Evolutionary conservation across 35 echinoderm and acorn worm species (phyloP), one percentile per base, ranked within the genome.

Genomic region (Ophioderma brevispina): DNA sequence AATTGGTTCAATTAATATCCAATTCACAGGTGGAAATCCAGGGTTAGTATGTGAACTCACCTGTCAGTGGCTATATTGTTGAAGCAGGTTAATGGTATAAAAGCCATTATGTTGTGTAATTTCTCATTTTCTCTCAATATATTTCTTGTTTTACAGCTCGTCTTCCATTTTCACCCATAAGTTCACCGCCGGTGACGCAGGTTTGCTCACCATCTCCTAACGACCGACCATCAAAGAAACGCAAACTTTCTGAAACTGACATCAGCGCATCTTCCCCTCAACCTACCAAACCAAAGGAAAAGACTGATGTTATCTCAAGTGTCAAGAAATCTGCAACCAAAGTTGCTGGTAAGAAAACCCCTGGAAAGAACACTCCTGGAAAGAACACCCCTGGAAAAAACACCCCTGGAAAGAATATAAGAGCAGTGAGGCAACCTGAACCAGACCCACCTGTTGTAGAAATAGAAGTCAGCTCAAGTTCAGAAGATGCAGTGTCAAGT

Each of bases 401-500:
- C 19, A 40, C 43, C 18, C n/a, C 35, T 0, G 32, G n/a, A 11
- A 18, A 36, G 10, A 36, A 36, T 23, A 40, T 33, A 21, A 35
- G 36, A 11, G 36, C 79, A 0, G 43, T 40, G 79, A 81, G 37
- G 30, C 36, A 36, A 0, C 36, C 36, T n/a, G 43, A 34, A 23
- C 52, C 43, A 64, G 52, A 63, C 31, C 8, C 46, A 85, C 37
- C 59, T 25, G 59, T 70, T 15, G 33, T 87, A 4, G 86, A 96
- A n/a, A 25, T 79, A 38, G 91, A 82, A 46, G 92, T 91, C 10
- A 94, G 78, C 1, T 86, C 91, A 1, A 87, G 90, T 46, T 87
- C 87, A 0, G 92, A 91, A 31, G 88, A 81, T 6, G 50, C 38
- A 23, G 79, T 32, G 79, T 76, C 1, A 78, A 76, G 0, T 76